Evolutionary conservation across 2,888 invertebrate genomes (phyloP).

Genomic region (Lycocerus yunnanus): DNA sequence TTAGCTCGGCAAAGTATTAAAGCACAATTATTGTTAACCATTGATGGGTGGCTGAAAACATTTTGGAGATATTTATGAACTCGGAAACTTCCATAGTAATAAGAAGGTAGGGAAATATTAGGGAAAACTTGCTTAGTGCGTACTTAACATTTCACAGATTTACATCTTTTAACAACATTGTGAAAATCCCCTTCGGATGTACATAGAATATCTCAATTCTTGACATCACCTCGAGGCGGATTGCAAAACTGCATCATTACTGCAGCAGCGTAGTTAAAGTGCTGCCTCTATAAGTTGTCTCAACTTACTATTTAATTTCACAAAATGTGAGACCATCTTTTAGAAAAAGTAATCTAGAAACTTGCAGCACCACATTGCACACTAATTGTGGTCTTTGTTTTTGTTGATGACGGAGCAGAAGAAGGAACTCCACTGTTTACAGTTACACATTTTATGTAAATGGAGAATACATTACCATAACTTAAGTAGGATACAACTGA

Average conservation of each 20-base stretch:
- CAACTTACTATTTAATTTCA: conserved; percentile 8
- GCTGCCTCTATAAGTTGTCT: conserved; percentile 36
- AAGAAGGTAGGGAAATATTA: conserved; percentile 36
- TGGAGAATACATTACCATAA: conserved; percentile 43
- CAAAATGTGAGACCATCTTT: conserved; percentile 12
- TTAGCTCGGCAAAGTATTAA: conserved; percentile 4
- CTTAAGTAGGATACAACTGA: conserved; percentile 41
- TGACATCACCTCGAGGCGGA: conserved; percentile 39
- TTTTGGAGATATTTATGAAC: conserved; percentile 34
- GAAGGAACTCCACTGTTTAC: conserved; percentile 25
- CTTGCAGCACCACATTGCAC: neutral
- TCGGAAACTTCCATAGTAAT: conserved; percentile 31
- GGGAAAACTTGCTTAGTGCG: conserved; percentile 24
- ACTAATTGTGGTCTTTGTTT: conserved; percentile 17
- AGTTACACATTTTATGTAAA: conserved; percentile 43
- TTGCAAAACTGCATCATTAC: conserved; percentile 46
- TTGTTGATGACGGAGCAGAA: conserved; percentile 16
- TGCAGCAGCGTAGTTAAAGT: conserved; percentile 39
- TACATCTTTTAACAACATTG: conserved; percentile 43
- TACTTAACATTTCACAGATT: conserved; percentile 36
- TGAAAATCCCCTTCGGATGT: conserved; percentile 35
- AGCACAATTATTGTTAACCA: conserved; percentile 8
- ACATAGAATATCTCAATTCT: conserved; percentile 42
- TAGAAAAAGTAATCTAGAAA: neutral
- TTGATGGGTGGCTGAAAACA: conserved; percentile 24